phyloP scores from a whole-genome alignment of 1,140 invertebrate genomes.

The Drosophila tristis region DNA sequence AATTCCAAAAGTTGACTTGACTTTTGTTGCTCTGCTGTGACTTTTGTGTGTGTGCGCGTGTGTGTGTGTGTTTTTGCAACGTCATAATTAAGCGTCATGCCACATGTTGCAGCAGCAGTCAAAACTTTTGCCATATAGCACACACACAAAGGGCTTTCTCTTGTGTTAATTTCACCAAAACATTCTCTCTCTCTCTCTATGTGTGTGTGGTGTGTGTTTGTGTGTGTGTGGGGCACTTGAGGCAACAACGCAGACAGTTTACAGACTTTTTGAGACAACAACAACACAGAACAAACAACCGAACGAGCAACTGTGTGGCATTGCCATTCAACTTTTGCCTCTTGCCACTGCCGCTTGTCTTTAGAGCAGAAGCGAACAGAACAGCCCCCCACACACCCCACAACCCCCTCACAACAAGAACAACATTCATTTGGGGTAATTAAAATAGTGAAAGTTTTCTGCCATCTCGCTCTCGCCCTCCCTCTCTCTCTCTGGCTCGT shows the following conservation, averaged over 20 bases:
- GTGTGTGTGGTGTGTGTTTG: conserved; percentile 14
- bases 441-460: conserved; percentile 74
- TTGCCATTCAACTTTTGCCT: conserved; percentile 41
- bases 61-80: conserved; percentile 22
- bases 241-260: conserved; percentile 73
- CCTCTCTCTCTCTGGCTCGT: neutral
- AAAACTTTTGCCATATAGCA: conserved; percentile 50
- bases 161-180: conserved; percentile 40
- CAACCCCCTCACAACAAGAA: conserved; percentile 28
- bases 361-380: too few relatives aligned
- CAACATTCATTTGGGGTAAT: conserved; percentile 66
- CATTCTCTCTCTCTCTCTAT: conserved; percentile 14
- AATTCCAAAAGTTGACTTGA: conserved; percentile 63
- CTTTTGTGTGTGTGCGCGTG: conserved; percentile 7
- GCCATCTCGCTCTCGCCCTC: neutral
- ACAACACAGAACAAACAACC: conserved; percentile 31
- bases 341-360: neutral
- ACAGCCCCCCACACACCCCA: too few relatives aligned
- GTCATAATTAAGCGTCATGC: conserved; percentile 74
- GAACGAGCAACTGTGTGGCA: conserved; percentile 38
- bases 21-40: conserved; percentile 59
- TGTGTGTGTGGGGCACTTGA: conserved; percentile 51
- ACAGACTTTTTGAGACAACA: conserved; percentile 69
- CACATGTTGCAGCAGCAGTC: conserved; percentile 70
- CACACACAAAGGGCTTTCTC: conserved; percentile 14